Evolutionary conservation across 1,140 invertebrate genomes (phyloP), one percentile per base, ranked within the genome.

Genomic region (Tachypleus tridentatus): DNA sequence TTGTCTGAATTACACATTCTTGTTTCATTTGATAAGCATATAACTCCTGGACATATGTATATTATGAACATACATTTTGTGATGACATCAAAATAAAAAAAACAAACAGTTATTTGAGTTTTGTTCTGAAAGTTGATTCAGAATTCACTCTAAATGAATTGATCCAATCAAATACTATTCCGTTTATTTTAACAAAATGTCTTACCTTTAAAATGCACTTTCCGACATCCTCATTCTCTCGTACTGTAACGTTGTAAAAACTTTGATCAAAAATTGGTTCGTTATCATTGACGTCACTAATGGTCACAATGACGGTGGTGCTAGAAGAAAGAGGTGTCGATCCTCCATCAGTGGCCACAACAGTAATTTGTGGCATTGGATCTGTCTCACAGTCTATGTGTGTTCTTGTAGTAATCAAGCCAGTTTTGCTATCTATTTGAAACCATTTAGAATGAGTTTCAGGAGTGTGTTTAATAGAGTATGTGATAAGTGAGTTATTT

Each of bases 201-300:
- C 85, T 83, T 79, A 98, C 94, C 91, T 95, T 95, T 76, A 97
- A 80, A 79, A 98, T 87, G 77, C 95, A 98, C 74, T 84, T 85
- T 77, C 92, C 92, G 71, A 87, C 82, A 5, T 84, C 80, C 71
- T 89, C 84, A 75, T 90, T 88, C 79, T 98, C 93, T 6, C 86
- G 81, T 9, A 98, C 86, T n/a, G 88, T 88, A 53, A 91, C 89
- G 76, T 97, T 95, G 83, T 97, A 97, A 76, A 93, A 90, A 70
- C 91, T 92, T 77, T 91, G 89, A 76, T 95, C 92, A 82, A 97
- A 97, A 72, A 94, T 89, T 57, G 94, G 94, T 75, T 95, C 91
- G 78, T 96, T 95, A 79, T 97, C 91, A 68, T 81, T 94, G 68
- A 93, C 87, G 65, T 79, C 91, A 76, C 91, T 85, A 66, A 97